These are phyloP conservation scores for Lethrus apterus DNA, from an alignment of 1,140 invertebrate species.

Conservation along the genomic window DNA sequence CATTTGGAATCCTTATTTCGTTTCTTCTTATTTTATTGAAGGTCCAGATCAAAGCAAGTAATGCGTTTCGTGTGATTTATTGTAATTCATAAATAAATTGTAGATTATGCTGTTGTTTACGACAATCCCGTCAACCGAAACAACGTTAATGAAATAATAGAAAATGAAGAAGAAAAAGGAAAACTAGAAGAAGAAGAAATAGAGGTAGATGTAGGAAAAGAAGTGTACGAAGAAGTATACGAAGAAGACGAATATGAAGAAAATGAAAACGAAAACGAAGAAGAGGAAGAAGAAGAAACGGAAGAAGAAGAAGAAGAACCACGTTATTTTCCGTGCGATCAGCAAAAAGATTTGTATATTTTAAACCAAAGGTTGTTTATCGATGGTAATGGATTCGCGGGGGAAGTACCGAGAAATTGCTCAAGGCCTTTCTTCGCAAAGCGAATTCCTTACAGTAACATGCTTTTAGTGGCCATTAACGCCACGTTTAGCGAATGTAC, in stretches of 20 bases:
- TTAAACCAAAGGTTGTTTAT: conserved; percentile 54
- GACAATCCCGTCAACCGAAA: neutral
- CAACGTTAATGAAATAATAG: neutral
- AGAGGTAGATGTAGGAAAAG: no score
- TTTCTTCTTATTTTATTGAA: no score
- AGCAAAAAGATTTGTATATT: conserved; percentile 56
- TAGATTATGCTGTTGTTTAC: no score
- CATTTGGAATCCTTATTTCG: conserved; percentile 25
- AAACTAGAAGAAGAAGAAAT: neutral
- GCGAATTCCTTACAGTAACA: conserved; percentile 66
- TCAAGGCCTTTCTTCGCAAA: conserved; percentile 64
- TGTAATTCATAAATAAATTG: neutral
- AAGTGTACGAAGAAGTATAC: conserved; percentile 39
- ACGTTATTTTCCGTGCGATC: conserved; percentile 53
- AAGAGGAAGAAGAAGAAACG: conserved; percentile 39
- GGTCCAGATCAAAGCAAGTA: neutral
- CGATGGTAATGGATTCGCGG: conserved; percentile 41
- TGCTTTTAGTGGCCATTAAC: conserved; percentile 71
- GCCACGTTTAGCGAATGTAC: conserved; percentile 28
- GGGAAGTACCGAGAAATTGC: conserved; percentile 33
- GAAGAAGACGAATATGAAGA: conserved; percentile 36
- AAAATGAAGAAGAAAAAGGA: neutral
- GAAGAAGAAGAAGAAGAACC: conserved; percentile 35
- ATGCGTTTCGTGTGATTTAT: neutral
- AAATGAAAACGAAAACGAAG: conserved; percentile 39